Conservation (phyloP, 2,797 vertebrate species). For the Amazona finschi region DNA sequence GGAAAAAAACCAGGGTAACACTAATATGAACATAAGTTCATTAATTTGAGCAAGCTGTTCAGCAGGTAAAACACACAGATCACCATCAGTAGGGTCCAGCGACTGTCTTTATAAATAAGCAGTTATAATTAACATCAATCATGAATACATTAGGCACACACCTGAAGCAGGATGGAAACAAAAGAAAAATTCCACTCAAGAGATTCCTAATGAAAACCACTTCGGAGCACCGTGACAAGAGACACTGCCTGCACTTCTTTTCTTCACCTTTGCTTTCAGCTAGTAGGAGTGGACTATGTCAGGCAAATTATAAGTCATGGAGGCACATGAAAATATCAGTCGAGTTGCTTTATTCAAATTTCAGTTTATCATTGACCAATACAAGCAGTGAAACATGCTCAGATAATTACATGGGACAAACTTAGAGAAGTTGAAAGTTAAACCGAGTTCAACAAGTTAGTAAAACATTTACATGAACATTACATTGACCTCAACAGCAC, state of each 20-base stretch:
- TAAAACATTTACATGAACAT: constrained; percentile 35
- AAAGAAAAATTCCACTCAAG: neutral
- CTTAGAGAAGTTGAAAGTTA: constrained; percentile 3
- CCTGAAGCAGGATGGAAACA: neutral
- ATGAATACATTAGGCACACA: neutral
- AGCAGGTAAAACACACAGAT: neutral
- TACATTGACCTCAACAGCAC: neutral
- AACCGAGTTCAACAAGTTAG: neutral
- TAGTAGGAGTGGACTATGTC: neutral
- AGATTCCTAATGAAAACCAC: neutral
- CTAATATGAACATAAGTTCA: neutral
- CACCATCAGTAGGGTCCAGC: neutral
- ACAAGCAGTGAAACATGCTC: neutral
- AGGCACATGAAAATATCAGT: neutral
- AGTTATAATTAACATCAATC: neutral
- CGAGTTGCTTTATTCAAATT: neutral
- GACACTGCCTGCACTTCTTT: neutral
- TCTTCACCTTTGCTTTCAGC: neutral
- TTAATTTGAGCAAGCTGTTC: neutral
- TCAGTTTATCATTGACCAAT: constrained; percentile 13
- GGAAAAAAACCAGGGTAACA: neutral
- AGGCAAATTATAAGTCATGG: neutral
- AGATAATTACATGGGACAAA: neutral
- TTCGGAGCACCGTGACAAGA: rapidly evolving
- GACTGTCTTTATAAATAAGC: neutral